Evolutionary conservation across 2,888 invertebrate genomes (phyloP).

Genomic region (Lamellibrachia satsuma): DNA sequence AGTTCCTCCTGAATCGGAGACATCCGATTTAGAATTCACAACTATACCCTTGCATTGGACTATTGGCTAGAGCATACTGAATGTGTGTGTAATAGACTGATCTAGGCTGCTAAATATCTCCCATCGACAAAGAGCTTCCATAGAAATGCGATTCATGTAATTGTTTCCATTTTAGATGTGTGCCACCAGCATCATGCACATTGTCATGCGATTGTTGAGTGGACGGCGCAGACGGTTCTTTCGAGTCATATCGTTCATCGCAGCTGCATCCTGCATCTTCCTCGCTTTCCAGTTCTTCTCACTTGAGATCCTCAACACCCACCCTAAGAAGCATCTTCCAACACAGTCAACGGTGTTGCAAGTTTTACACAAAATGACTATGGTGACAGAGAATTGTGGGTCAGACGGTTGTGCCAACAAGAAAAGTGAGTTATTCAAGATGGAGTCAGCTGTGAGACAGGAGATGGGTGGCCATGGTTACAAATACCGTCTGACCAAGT

Average conservation of each 20-base stretch:
- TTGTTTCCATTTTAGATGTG: neutral
- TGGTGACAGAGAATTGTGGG: neutral
- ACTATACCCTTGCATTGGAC: too few species aligned
- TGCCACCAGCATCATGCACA: neutral
- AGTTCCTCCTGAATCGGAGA: too few species aligned
- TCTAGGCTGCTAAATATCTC: too few species aligned
- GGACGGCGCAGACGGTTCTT: constrained; percentile 27
- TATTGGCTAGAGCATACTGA: too few species aligned
- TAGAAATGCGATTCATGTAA: too few species aligned
- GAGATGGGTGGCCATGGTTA: neutral
- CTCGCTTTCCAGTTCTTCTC: constrained; percentile 30
- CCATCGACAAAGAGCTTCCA: too few species aligned
- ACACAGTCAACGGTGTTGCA: neutral
- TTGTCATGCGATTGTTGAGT: neutral
- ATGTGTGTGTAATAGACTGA: too few species aligned
- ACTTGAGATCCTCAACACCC: constrained; percentile 19
- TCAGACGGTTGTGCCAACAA: neutral
- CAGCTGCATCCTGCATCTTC: constrained; percentile 25
- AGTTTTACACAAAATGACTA: neutral
- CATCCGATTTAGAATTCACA: too few species aligned
- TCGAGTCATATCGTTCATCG: constrained; percentile 28
- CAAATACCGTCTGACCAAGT: neutral
- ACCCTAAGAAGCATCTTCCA: neutral
- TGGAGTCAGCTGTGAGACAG: neutral
- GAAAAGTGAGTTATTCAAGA: neutral